Base-by-base conservation (phyloP, 1,140 invertebrate species). In the Lineus longissimus region DNA sequence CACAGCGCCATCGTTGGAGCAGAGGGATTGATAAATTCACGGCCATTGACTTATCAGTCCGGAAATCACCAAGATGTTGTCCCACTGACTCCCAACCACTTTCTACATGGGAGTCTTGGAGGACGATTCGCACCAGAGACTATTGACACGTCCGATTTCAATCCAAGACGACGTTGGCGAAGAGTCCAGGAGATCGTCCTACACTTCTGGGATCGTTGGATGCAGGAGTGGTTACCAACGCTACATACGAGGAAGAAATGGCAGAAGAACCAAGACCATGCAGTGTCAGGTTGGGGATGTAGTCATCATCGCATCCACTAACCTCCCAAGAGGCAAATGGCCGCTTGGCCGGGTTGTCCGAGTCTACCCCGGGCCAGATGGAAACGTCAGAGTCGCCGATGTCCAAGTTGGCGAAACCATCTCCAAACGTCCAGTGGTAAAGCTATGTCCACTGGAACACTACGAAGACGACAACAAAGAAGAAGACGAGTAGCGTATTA, bases 21-120 rank as follows among this genome's bases (percentile, higher is more conserved):
- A 4, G 71, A 72, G 59, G 30, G 56, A 2, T 56, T 71, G 0
- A 54, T 76, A 1, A 76, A 76, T 57, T 63, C 47, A 2, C 61
- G 71, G 9, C 73, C 73, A 7, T 36, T 75, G 11, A 73, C 68
- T 0, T 65, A 68, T 45, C 22, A 77, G 15, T 70, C 70, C 0
- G 67, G 69, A 22, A 71, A 81, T 66, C 30, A 29, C 11, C 25
- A 55, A 2, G 75, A 78, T 54, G 55, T 66, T 22, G 23, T 23
- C 31, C 64, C 67, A 17, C 51, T 78, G 22, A 75, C 75, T 0
- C 69, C 74, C 2, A 63, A 68, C 22, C 62, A 72, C 63, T 76
- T 77, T 60, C 55, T 77, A 1, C 13, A 47, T 27, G 65, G 69
- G 17, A 57, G 58, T 27, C 4, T 17, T 17, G 58, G 54, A 13